Percentiles rank a stretch among this genome's conserved stretches.
phyloP scores from a whole-genome alignment of 2,113 vertebrate species.

The Bos javanicus region DNA sequence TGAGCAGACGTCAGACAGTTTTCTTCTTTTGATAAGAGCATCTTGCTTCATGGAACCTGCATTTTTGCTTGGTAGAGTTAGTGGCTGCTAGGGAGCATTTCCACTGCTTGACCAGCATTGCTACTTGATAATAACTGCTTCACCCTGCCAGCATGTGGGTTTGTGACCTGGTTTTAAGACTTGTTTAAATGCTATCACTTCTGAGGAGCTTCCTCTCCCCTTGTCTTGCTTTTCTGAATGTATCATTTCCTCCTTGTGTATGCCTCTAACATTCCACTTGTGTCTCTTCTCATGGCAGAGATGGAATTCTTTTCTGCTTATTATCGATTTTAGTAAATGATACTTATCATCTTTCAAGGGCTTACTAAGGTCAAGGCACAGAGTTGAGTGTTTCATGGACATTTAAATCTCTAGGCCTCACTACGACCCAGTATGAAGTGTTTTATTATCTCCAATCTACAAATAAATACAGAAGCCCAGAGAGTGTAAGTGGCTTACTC shows the following conservation, averaged over 20 bases:
- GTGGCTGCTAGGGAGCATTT: neutral
- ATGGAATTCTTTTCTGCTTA: neutral
- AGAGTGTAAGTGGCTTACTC: constrained; percentile 24
- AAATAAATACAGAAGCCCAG: constrained; percentile 41
- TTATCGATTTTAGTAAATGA: constrained; percentile 32
- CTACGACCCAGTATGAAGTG: neutral
- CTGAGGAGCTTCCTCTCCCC: neutral
- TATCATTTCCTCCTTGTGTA: neutral
- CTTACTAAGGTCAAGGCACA: constrained; percentile 43
- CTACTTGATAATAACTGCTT: neutral
- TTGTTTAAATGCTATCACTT: neutral
- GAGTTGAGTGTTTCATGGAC: constrained; percentile 44
- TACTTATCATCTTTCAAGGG: constrained; percentile 43
- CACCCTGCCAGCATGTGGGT: neutral
- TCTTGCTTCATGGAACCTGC: neutral
- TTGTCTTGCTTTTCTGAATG: neutral
- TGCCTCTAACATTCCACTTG: neutral
- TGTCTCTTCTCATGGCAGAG: neutral
- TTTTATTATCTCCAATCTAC: constrained; percentile 15
- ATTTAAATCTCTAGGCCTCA: constrained; percentile 47
- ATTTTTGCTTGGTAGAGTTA: neutral
- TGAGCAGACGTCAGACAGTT: neutral
- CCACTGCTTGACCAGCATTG: neutral
- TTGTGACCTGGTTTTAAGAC: neutral
- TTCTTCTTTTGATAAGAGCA: neutral